Conservation (phyloP, 35 echinoderm and acorn worm genomes). For the Lytechinus pictus region DNA sequence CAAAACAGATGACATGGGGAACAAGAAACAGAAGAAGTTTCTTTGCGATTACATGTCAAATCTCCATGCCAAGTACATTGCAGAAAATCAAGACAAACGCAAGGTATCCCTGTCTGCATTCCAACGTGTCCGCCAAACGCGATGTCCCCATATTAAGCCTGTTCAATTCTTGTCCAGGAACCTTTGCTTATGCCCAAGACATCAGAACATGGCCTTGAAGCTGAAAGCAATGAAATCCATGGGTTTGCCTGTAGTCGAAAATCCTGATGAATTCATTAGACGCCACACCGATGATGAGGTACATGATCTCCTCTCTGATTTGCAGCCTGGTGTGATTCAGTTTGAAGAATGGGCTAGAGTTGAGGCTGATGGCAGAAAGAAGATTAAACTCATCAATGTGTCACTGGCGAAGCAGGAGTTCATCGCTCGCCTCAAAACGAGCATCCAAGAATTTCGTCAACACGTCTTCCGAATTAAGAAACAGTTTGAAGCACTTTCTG, state of each 20-base stretch:
- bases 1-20: constrained; percentile 36
- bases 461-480: constrained; percentile 24
- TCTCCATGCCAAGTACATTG: constrained; percentile 36
- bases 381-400: neutral
- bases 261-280: constrained; percentile 64
- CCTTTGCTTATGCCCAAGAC: constrained; percentile 49
- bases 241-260: neutral
- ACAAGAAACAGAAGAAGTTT: constrained; percentile 31
- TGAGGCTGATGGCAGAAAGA: constrained; percentile 21
- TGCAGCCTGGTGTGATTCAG: neutral
- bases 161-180: constrained; percentile 47
- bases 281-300: constrained; percentile 11
- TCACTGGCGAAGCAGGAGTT: constrained; percentile 30
- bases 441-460: neutral
- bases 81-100: constrained; percentile 58
- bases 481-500: constrained; percentile 13
- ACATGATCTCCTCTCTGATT: neutral
- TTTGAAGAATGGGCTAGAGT: neutral
- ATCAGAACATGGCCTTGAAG: constrained; percentile 57
- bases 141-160: constrained; percentile 49
- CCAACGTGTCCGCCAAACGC: constrained; percentile 28
- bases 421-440: neutral
- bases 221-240: constrained; percentile 55
- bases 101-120: constrained; percentile 53
- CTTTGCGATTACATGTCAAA: constrained; percentile 48